Percentiles rank a stretch among this genome's conserved stretches.
phyloP scores from a whole-genome alignment of 2,888 invertebrate genomes.

The Mimumesa dahlbomi region DNA sequence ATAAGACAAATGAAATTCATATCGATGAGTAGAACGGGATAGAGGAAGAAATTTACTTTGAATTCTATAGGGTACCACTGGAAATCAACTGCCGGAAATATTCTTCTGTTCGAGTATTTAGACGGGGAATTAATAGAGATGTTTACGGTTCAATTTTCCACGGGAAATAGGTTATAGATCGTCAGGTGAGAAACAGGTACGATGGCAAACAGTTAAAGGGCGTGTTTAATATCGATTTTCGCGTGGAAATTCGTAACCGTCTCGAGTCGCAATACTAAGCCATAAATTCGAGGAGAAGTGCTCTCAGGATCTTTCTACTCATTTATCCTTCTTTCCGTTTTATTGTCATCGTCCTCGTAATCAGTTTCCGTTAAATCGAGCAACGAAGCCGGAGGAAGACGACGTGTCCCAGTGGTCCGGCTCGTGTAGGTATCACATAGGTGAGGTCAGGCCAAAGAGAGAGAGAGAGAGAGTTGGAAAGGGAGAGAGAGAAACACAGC shows the following conservation, averaged over 20 bases:
- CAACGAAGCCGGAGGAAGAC: slow-evolving; percentile 16
- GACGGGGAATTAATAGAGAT: too few species aligned
- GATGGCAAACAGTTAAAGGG: too few species aligned
- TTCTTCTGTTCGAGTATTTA: too few species aligned
- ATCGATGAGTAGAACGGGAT: too few species aligned
- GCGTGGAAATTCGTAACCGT: slow-evolving; percentile 26
- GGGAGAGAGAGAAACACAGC: background rate
- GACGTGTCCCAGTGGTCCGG: slow-evolving; percentile 24
- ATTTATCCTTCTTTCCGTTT: slow-evolving; percentile 24
- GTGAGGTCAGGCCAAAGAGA: background rate
- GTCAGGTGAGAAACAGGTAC: too few species aligned
- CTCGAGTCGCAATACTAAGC: slow-evolving; percentile 9
- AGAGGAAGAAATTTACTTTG: too few species aligned
- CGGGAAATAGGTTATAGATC: too few species aligned
- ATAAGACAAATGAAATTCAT: too few species aligned
- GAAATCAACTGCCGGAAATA: too few species aligned
- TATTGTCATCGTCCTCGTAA: slow-evolving; percentile 31
- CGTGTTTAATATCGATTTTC: too few species aligned
- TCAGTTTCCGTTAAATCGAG: slow-evolving; percentile 49
- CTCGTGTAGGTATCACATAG: background rate
- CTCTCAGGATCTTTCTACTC: slow-evolving; percentile 19
- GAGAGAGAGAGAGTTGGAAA: background rate
- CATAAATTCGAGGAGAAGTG: slow-evolving; percentile 11
- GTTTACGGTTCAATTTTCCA: too few species aligned
- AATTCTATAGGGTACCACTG: too few species aligned